phyloP scores from a whole-genome alignment of 2,888 invertebrate genomes.

The Cryptus viduatorius region DNA sequence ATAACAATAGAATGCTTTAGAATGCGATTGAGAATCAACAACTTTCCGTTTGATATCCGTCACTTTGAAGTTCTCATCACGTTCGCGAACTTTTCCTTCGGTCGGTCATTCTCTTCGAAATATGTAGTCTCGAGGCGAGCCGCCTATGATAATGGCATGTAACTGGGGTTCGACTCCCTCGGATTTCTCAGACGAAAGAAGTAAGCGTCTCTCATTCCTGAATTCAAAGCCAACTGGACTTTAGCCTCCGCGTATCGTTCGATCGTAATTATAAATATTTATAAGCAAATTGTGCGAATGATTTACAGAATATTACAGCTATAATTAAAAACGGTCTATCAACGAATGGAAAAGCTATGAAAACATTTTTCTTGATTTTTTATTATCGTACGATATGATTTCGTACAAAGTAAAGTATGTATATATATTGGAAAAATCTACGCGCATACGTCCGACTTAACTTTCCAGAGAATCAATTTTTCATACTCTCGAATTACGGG shows the following conservation, averaged over 20 bases:
- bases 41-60: slow-evolving; percentile 54
- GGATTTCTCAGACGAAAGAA: slow-evolving; percentile 57
- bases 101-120: slow-evolving; percentile 69
- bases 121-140: slow-evolving; percentile 62
- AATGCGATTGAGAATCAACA: slow-evolving; percentile 36
- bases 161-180: slow-evolving; percentile 71
- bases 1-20: slow-evolving; percentile 2
- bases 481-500: not conserved
- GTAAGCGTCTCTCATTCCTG: slow-evolving; percentile 33
- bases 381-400: not conserved
- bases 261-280: slow-evolving; percentile 53
- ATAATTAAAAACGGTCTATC: no score
- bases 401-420: no score
- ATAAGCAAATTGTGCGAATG: slow-evolving; percentile 47
- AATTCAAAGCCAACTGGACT: slow-evolving; percentile 48
- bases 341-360: not conserved
- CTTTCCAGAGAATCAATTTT: not conserved
- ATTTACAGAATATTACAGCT: no score
- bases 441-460: not conserved
- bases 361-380: not conserved
- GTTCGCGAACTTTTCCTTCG: slow-evolving; percentile 70
- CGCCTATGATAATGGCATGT: slow-evolving; percentile 74
- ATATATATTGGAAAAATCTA: slow-evolving; percentile 16
- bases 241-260: slow-evolving; percentile 65
- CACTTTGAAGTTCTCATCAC: slow-evolving; percentile 73